Base-by-base conservation (phyloP, 2,888 invertebrate species). In the Hirtodrosophila cameraria region DNA sequence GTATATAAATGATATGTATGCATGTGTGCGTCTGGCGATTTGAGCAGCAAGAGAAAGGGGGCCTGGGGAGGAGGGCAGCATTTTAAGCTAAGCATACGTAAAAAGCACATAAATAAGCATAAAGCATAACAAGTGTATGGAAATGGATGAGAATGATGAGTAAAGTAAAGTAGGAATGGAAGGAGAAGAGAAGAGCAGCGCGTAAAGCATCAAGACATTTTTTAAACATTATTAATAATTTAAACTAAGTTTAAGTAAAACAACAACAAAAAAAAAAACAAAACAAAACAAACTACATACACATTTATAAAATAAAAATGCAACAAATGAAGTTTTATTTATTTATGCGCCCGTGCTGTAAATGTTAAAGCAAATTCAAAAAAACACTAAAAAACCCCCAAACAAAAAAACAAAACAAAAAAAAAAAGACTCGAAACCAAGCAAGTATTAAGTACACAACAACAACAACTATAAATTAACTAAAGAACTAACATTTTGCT, bases 391-490 rank as follows among this genome's bases (percentile, higher is more conserved):
- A 89, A 88, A 85, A 80, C 85, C 87, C 68, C 73, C 87, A 88
- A 65, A 69, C 35, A 45, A 31, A 57, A 59, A 28, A 50, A 18
- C 42, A 52, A 58, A 36, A n/a, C n/a, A n/a, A 66, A 75, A 73
- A 71, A 78, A 81, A 80, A 86, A 90, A 90, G 90, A 90, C 90
- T 90, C 90, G 86, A 90, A 90, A 88, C 90, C 90, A 90, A 84
- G 86, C 87, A 90, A 90, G 90, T 90, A 90, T 90, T 90, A 90
- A 88, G 76, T 81, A 88, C 75, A 74, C 82, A 60, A 79, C 52
- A 58, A 63, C 62, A 77, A 68, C 68, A 79, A 75, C 72, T 69
- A 67, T 52, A 54, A 74, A 45, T 59, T 23, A 75, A 75, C 53
- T 67, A 60, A 68, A 64, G 25, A 33, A 41, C 48, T 45, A 54